Conservation (phyloP, 2,797 vertebrate species). For the Arrhamphus sclerolepis region DNA sequence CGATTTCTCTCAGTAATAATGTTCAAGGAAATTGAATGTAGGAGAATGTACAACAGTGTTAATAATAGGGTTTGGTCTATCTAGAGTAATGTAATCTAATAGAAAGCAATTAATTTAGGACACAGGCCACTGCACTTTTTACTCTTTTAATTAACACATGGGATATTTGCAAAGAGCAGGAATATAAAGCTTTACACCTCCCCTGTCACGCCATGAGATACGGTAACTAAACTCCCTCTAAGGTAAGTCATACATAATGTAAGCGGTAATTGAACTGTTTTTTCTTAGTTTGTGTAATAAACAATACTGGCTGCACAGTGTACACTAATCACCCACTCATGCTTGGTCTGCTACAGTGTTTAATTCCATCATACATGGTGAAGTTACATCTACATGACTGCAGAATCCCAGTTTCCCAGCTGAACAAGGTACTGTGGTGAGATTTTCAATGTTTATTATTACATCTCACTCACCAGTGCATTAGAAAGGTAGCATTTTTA, state of each 20-base stretch:
- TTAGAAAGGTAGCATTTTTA: too few relatives aligned
- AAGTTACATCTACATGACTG: not conserved
- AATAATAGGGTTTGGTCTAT: conserved; percentile 81
- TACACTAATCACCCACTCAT: not conserved
- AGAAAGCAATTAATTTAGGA: conserved; percentile 88
- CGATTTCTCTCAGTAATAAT: conserved; percentile 79
- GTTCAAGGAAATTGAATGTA: conserved; percentile 87
- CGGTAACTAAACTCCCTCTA: conserved; percentile 53
- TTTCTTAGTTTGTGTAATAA: conserved; percentile 20
- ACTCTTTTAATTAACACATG: conserved; percentile 84
- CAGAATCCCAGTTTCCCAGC: not conserved
- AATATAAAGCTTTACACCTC: conserved; percentile 77
- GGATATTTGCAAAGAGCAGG: conserved; percentile 76
- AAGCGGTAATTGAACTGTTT: conserved; percentile 49
- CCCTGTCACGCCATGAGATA: conserved; percentile 66
- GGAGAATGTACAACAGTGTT: conserved; percentile 85
- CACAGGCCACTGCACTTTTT: conserved; percentile 87
- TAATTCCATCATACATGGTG: not conserved
- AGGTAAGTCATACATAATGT: conserved; percentile 55
- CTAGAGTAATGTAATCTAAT: conserved; percentile 85
- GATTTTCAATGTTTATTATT: not conserved
- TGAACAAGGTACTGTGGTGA: not conserved
- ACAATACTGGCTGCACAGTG: conserved; percentile 11
- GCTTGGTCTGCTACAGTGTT: not conserved
- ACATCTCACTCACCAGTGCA: not conserved